phyloP scores from a whole-genome alignment of 2,113 vertebrate species.

The Eira barbara region DNA sequence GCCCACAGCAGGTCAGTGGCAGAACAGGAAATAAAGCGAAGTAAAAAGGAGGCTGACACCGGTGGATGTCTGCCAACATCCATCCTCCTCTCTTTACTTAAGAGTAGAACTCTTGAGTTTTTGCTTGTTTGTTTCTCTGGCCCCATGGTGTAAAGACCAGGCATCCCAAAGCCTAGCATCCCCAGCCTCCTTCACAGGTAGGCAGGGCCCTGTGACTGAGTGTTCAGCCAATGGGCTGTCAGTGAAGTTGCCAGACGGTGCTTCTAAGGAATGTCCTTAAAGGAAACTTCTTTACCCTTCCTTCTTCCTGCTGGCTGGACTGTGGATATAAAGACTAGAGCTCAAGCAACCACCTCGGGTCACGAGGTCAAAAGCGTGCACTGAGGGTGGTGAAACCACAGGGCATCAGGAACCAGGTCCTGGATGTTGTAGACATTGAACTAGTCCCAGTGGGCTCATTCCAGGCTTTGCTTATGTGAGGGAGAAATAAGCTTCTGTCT shows the following conservation, averaged over 20 bases:
- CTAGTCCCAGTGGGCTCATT: not conserved
- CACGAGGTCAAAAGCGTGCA: not conserved
- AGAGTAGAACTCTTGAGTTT: not conserved
- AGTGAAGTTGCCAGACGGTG: not conserved
- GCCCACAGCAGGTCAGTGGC: not conserved
- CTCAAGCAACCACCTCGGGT: not conserved
- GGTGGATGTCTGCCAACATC: not conserved
- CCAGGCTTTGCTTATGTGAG: not conserved
- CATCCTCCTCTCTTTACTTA: not conserved
- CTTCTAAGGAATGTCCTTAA: not conserved
- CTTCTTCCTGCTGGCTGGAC: not conserved
- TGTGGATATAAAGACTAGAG: not conserved
- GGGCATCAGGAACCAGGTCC: not conserved
- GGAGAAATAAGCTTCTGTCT: not conserved
- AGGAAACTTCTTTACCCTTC: not conserved
- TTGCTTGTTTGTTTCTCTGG: not conserved
- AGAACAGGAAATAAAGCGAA: slow-evolving; percentile 17
- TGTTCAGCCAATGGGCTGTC: not conserved
- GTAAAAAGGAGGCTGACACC: not conserved
- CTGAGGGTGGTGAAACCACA: not conserved
- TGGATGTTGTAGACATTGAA: not conserved
- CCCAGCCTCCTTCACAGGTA: not conserved
- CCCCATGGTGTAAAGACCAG: not conserved
- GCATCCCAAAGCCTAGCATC: not conserved
- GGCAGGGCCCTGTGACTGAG: not conserved